A percentile compares a stretch with the other conserved stretches of the same genome.
Conservation (phyloP, 2,888 invertebrate genomes). For the Synergus laeviventris region DNA sequence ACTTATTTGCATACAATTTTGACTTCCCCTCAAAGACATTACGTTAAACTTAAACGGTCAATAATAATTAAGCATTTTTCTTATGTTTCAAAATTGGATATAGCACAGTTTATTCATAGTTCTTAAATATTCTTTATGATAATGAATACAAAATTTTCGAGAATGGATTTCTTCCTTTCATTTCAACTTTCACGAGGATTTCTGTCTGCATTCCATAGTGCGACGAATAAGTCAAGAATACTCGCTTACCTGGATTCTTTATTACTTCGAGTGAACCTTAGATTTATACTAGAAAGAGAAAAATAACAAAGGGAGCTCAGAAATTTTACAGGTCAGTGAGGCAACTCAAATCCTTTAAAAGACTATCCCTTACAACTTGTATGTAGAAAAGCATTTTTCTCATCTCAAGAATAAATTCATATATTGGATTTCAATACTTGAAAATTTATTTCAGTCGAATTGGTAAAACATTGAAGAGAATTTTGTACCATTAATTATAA, state of each 20-base stretch:
- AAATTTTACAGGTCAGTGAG: conserved; percentile 18
- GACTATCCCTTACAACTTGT: not conserved
- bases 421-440: not conserved
- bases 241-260: conserved; percentile 1
- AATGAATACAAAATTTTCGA: not conserved
- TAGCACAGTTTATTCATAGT: too few species aligned
- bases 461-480: not conserved
- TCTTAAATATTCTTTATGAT: not conserved
- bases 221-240: conserved; percentile 9
- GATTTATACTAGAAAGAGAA: conserved; percentile 24
- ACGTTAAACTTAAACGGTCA: too few species aligned
- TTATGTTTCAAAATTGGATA: too few species aligned
- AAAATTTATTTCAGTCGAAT: not conserved
- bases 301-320: conserved; percentile 11
- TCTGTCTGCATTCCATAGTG: conserved; percentile 6
- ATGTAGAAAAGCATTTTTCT: too few species aligned
- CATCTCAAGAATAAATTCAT: not conserved
- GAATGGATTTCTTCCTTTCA: not conserved
- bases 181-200: not conserved
- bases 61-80: too few species aligned
- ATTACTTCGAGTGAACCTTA: conserved; percentile 6
- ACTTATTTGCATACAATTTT: too few species aligned
- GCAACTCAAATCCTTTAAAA: not conserved
- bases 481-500: not conserved
- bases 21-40: too few species aligned